These are phyloP conservation scores for Centropus unirufus DNA, from an alignment of 2,113 vertebrate genomes.

Conservation along the genomic window DNA sequence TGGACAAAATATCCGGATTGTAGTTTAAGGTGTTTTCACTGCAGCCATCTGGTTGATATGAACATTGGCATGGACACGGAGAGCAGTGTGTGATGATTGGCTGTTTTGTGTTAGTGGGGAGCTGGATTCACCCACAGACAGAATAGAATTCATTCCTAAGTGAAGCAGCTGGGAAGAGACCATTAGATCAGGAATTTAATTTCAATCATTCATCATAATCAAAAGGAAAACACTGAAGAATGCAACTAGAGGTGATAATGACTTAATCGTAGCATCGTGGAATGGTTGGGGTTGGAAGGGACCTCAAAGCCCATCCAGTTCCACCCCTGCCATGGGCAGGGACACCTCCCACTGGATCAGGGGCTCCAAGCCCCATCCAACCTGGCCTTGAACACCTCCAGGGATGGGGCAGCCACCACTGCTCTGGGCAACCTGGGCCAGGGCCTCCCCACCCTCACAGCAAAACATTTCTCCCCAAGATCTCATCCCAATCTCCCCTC, in stretches of 20 bases:
- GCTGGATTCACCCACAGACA: neutral
- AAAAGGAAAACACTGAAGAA: neutral
- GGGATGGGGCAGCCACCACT: no score
- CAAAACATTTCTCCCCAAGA: no score
- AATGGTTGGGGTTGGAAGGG: no score
- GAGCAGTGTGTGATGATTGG: neutral
- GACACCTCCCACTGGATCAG: no score
- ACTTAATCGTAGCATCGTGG: neutral
- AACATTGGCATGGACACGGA: neutral
- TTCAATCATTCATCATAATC: neutral
- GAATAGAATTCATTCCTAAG: neutral
- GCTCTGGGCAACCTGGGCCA: no score
- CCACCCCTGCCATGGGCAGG: no score
- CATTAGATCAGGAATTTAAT: neutral
- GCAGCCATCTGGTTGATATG: neutral
- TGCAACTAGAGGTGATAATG: neutral
- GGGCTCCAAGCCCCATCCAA: no score
- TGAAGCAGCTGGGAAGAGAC: neutral
- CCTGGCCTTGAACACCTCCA: no score
- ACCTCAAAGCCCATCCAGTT: no score
- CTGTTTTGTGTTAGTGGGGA: neutral
- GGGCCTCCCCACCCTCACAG: no score
- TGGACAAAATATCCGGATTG: neutral
- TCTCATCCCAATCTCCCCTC: no score
- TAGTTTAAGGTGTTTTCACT: neutral